Percentiles rank a stretch among this genome's conserved stretches.
Evolutionary conservation across 1,140 invertebrate species (phyloP).

Genomic region (Diploscapter pachys): DNA sequence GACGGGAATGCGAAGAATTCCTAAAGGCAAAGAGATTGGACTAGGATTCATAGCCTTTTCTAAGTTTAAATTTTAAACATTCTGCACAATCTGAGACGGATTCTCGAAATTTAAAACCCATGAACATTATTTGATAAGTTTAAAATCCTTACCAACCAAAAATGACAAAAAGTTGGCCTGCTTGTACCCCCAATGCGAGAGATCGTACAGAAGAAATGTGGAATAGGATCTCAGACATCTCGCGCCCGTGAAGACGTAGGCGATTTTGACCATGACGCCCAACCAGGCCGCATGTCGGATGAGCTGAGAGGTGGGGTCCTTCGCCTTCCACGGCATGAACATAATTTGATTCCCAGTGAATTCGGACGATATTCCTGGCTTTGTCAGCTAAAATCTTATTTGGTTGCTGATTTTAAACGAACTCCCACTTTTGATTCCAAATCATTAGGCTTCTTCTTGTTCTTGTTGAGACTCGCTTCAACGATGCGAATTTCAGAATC

Average conservation of each 20-base stretch:
- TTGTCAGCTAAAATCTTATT: background rate
- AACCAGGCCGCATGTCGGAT: slow-evolving; percentile 36
- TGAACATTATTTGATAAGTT: background rate
- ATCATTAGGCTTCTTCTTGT: background rate
- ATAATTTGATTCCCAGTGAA: slow-evolving; percentile 28
- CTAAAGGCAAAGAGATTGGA: background rate
- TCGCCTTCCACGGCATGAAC: slow-evolving; percentile 37
- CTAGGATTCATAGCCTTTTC: too few relatives aligned
- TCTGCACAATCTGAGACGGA: background rate
- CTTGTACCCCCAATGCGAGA: slow-evolving; percentile 9
- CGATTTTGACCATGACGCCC: slow-evolving; percentile 41
- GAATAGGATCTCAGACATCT: slow-evolving; percentile 34
- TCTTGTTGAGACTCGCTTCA: slow-evolving; percentile 16
- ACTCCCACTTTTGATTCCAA: background rate
- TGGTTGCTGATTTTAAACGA: background rate
- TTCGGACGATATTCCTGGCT: slow-evolving; percentile 9
- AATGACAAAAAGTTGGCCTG: slow-evolving; percentile 19
- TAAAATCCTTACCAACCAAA: background rate
- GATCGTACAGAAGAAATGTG: slow-evolving; percentile 35
- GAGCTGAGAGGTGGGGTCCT: slow-evolving; percentile 29
- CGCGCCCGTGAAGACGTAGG: slow-evolving; percentile 40
- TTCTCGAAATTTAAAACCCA: background rate
- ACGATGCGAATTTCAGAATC: slow-evolving; percentile 28
- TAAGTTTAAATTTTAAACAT: background rate
- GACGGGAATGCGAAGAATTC: slow-evolving; percentile 38